Conservation (phyloP, 2,113 vertebrate genomes). For the Promerops cafer region DNA sequence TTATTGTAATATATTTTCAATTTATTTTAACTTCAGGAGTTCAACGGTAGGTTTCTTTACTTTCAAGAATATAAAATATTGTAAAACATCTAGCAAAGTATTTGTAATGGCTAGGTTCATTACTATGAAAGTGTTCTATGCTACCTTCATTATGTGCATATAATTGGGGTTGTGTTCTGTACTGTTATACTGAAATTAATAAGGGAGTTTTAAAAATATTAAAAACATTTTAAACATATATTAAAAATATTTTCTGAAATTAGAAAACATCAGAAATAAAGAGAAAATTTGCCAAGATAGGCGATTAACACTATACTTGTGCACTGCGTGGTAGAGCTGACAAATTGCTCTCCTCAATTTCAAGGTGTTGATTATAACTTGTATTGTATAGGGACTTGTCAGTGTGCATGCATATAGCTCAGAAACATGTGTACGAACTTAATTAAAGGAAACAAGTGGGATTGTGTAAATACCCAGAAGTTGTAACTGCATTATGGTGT, state of each 20-base stretch:
- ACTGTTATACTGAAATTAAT: background rate
- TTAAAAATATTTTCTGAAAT: background rate
- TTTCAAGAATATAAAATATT: background rate
- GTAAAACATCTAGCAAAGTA: background rate
- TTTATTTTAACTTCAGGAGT: background rate
- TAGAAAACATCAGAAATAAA: background rate
- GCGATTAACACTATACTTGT: background rate
- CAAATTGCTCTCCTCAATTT: background rate
- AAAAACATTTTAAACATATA: background rate
- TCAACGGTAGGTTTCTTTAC: background rate
- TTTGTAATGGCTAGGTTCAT: background rate
- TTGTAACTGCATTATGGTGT: background rate
- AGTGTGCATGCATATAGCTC: background rate
- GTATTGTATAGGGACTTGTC: background rate
- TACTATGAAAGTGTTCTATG: background rate
- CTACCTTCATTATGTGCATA: background rate
- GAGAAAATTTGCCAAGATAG: background rate
- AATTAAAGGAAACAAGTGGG: background rate
- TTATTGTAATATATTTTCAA: background rate
- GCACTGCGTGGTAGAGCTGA: background rate
- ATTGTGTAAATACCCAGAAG: background rate
- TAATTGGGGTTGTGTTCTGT: background rate
- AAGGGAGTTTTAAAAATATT: background rate
- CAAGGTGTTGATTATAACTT: background rate
- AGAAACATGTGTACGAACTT: fast-evolving